A percentile compares a stretch with the other conserved stretches of the same genome.
Evolutionary conservation across 2,888 invertebrate species (phyloP).

Genomic region (Cabera pusaria): DNA sequence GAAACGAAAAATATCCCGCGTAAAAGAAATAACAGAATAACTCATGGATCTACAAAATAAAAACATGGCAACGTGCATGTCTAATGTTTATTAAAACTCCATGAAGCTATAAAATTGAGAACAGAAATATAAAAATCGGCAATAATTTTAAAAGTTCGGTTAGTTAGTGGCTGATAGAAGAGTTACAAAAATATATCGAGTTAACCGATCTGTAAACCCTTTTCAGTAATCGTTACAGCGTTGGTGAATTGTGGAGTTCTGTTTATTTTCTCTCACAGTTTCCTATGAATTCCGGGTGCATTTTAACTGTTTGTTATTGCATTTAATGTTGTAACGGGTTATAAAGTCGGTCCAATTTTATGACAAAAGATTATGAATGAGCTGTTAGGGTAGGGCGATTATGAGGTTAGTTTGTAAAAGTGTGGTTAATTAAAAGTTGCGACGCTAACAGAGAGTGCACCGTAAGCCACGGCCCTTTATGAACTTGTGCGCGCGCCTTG

Average conservation of each 20-base stretch:
- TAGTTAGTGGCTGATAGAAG: slow-evolving; percentile 17
- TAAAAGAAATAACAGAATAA: too few relatives aligned
- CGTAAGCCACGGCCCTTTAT: slow-evolving; percentile 30
- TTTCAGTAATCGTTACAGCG: slow-evolving; percentile 25
- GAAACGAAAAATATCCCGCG: too few relatives aligned
- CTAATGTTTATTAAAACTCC: slow-evolving; percentile 9
- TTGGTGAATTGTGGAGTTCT: slow-evolving; percentile 15
- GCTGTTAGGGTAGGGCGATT: slow-evolving; percentile 51
- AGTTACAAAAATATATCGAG: slow-evolving; percentile 23
- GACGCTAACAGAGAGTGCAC: slow-evolving; percentile 40
- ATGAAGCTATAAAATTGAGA: slow-evolving; percentile 2
- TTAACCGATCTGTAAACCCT: slow-evolving; percentile 27
- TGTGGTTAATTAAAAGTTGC: slow-evolving; percentile 69
- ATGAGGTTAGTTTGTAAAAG: slow-evolving; percentile 57
- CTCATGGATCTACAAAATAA: slow-evolving; percentile 6
- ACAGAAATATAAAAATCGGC: too few relatives aligned
- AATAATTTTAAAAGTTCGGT: too few relatives aligned
- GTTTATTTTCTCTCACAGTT: slow-evolving; percentile 6
- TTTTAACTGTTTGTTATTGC: too few relatives aligned
- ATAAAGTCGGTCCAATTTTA: slow-evolving; percentile 10
- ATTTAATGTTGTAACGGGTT: too few relatives aligned
- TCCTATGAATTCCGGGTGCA: too few relatives aligned
- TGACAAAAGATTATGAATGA: slow-evolving; percentile 36
- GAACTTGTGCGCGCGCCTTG: slow-evolving; percentile 10
- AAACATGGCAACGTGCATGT: slow-evolving; percentile 6